Evolutionary conservation across 1,140 invertebrate genomes (phyloP), one percentile per base, ranked within the genome.

Genomic region (Aphaenogaster ashmeadi): DNA sequence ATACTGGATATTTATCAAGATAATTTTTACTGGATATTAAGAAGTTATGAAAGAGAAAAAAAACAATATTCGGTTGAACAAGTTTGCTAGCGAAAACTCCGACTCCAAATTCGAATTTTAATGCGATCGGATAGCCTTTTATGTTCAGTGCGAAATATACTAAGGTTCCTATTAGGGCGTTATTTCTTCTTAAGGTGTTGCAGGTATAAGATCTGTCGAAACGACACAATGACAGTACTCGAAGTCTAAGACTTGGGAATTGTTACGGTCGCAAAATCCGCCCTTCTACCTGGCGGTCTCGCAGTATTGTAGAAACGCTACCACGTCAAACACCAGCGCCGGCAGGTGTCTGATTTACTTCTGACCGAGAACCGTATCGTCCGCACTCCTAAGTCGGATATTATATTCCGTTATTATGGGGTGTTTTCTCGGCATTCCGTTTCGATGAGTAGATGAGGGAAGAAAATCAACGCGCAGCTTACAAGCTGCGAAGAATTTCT

Each of bases 401-500:
- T 80, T 21, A 66, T 66, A 41, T 52, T 67, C 44, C 33, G 13
- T 67, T 52, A 64, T 47, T 67, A 67, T 3, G 13, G n/a, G 44
- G 8, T 44, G n/a, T 52, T n/a, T 67, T 41, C 44, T 38, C 52
- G 41, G 38, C 44, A 33, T 36, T 64, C 27, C 27, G 50, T 27
- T 67, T 36, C 13, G 18, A 15, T 58, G 1, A 36, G 33, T 5
- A 41, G 8, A 4, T 77, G n/a, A 1, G 47, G 2, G 36, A 67
- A 69, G 47, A 33, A 4, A 21, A n/a, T 47, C 8, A 0, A 44
- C 21, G 15, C 64, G 50, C 87, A 93, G 89, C 88, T 93, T 67
- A 93, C 91, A 91, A 89, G 88, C 93, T 94, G 90, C 85, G 90
- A 92, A 89, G 88, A 91, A 90, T 21, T 66, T 41, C 18, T 36